Evolutionary conservation across 1,140 invertebrate species (phyloP).

Genomic region (Drosophila ogumai): DNA sequence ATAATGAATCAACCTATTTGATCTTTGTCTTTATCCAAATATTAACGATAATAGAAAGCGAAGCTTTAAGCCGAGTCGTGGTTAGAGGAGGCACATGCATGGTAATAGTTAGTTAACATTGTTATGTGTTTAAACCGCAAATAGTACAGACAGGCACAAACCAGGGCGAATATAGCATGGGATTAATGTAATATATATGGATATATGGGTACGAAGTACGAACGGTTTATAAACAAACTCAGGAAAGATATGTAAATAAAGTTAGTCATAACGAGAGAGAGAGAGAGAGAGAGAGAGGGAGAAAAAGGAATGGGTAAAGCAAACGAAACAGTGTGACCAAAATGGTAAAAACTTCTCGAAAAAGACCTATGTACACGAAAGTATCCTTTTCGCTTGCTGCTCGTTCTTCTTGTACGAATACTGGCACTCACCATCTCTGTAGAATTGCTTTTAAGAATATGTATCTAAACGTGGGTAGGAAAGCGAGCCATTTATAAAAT

Average conservation of each 20-base stretch:
- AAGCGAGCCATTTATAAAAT: slow-evolving; percentile 22
- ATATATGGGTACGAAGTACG: slow-evolving; percentile 15
- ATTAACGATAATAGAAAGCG: not conserved
- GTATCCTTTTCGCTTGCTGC: not conserved
- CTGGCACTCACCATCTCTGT: not conserved
- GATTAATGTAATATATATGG: slow-evolving; percentile 31
- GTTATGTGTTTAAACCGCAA: slow-evolving; percentile 44
- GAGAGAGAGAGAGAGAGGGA: too few species aligned
- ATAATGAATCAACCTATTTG: not conserved
- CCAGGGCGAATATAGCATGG: slow-evolving; percentile 29
- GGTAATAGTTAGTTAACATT: slow-evolving; percentile 52
- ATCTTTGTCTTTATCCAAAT: not conserved
- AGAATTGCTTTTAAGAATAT: slow-evolving; percentile 6
- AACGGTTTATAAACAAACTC: not conserved
- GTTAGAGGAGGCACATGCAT: slow-evolving; percentile 16
- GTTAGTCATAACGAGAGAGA: not conserved
- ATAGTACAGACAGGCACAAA: slow-evolving; percentile 46
- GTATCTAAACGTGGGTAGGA: not conserved
- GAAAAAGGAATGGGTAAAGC: not conserved
- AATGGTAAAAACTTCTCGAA: not conserved
- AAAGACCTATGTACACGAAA: slow-evolving; percentile 1
- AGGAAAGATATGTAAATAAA: not conserved
- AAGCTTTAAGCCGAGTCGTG: not conserved
- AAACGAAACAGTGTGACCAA: slow-evolving; percentile 7
- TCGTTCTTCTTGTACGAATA: not conserved